Percentiles rank a stretch among this genome's conserved stretches.
These are phyloP conservation scores for Julus scanicus DNA, from an alignment of 2,888 invertebrate species.

Conservation along the genomic window DNA sequence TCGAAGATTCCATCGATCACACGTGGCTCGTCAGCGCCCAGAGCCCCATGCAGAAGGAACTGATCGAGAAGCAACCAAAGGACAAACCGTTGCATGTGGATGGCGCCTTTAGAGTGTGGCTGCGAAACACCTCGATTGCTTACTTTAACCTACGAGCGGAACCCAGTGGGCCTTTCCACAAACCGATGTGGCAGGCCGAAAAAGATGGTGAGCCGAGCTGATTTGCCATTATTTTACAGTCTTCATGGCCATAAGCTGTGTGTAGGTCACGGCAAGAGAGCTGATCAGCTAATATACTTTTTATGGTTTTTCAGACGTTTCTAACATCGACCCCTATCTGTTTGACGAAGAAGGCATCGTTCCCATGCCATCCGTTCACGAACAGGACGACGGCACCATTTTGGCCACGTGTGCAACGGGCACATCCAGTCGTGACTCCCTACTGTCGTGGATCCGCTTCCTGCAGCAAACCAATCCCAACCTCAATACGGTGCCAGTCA, in stretches of 20 bases:
- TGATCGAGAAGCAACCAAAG: slow-evolving; percentile 74
- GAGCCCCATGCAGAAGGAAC: slow-evolving; percentile 77
- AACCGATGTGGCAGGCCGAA: background rate
- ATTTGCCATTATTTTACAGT: too few relatives aligned
- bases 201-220: background rate
- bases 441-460: slow-evolving; percentile 90
- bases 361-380: slow-evolving; percentile 79
- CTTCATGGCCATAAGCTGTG: too few relatives aligned
- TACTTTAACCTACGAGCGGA: slow-evolving; percentile 86
- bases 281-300: too few relatives aligned
- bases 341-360: slow-evolving; percentile 59
- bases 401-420: slow-evolving; percentile 91
- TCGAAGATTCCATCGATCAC: slow-evolving; percentile 81
- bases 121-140: slow-evolving; percentile 78
- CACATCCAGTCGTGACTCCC: slow-evolving; percentile 87
- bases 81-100: slow-evolving; percentile 80
- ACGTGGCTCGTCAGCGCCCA: slow-evolving; percentile 94
- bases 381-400: slow-evolving; percentile 92
- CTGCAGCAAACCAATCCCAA: slow-evolving; percentile 80
- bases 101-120: slow-evolving; percentile 85
- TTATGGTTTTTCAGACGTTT: background rate
- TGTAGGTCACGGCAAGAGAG: too few relatives aligned
- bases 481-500: slow-evolving; percentile 80
- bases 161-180: slow-evolving; percentile 67
- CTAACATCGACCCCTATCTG: background rate